phyloP scores from a whole-genome alignment of 2,113 vertebrate genomes.

The Bothrops jararaca region DNA sequence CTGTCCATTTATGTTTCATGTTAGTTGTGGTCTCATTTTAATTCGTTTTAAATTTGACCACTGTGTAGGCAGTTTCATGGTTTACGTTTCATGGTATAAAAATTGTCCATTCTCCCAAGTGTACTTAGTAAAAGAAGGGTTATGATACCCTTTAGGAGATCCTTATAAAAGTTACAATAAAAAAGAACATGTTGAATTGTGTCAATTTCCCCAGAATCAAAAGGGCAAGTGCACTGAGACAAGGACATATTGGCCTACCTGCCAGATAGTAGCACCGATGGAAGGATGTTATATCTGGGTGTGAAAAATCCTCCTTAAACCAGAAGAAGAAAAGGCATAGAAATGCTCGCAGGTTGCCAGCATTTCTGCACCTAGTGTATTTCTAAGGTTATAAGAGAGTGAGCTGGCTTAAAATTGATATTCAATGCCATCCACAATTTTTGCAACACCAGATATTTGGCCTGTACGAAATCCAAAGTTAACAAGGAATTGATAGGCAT shows the following conservation, averaged over 20 bases:
- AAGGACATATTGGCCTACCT: not conserved
- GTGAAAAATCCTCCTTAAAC: not conserved
- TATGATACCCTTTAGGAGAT: not conserved
- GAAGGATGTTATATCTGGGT: not conserved
- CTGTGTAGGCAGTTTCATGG: not conserved
- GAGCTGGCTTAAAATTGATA: not conserved
- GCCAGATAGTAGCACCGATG: not conserved
- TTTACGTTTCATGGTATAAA: not conserved
- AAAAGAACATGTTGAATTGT: not conserved
- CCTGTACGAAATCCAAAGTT: not conserved
- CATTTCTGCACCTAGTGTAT: not conserved
- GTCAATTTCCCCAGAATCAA: not conserved
- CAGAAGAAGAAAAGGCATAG: not conserved
- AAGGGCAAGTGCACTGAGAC: not conserved
- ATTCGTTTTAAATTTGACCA: not conserved
- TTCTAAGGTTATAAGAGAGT: not conserved
- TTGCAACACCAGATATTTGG: not conserved
- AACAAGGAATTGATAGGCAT: not conserved
- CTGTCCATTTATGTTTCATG: not conserved
- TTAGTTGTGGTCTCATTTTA: not conserved
- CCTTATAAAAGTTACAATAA: not conserved
- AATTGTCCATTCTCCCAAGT: not conserved
- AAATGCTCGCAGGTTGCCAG: not conserved
- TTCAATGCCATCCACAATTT: not conserved
- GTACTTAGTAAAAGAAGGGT: not conserved